These are phyloP conservation scores for Trimorus sp. DNA, from an alignment of 2,888 invertebrate genomes.

Conservation along the genomic window DNA sequence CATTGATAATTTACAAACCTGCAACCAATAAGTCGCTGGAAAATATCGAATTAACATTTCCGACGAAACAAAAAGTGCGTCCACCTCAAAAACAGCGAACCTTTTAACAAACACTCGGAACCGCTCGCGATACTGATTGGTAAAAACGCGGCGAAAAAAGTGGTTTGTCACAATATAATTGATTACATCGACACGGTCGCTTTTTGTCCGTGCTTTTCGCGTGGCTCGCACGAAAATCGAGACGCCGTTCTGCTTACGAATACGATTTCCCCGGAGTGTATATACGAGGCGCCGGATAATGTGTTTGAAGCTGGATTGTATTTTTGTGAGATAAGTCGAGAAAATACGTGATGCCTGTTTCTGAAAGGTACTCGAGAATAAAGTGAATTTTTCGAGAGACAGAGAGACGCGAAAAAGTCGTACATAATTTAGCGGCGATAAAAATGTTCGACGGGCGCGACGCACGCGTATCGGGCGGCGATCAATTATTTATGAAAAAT, in stretches of 20 bases:
- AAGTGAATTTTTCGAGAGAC: constrained; percentile 57
- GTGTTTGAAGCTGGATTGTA: constrained; percentile 58
- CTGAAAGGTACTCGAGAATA: constrained; percentile 60
- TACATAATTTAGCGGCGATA: constrained; percentile 46
- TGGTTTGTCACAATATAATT: constrained; percentile 30
- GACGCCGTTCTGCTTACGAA: constrained; percentile 35
- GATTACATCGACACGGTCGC: constrained; percentile 30
- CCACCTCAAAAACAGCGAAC: too few species aligned
- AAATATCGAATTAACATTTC: too few species aligned
- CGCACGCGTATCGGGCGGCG: too few species aligned
- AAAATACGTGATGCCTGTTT: constrained; percentile 59
- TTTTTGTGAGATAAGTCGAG: constrained; percentile 61
- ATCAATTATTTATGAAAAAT: constrained; percentile 26
- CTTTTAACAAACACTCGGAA: too few species aligned
- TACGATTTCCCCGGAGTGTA: constrained; percentile 59
- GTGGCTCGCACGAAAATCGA: constrained; percentile 38
- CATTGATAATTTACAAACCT: too few species aligned
- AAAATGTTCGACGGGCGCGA: too few species aligned
- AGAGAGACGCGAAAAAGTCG: constrained; percentile 40
- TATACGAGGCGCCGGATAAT: constrained; percentile 52
- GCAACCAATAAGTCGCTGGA: too few species aligned
- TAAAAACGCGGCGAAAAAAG: constrained; percentile 18
- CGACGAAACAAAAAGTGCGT: too few species aligned
- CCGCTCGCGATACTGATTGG: neutral
- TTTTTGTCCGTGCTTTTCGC: constrained; percentile 12